A percentile compares a stretch with the other conserved stretches of the same genome.
phyloP scores from a whole-genome alignment of 2,113 vertebrate species.

The Dissostichus mawsoni region DNA sequence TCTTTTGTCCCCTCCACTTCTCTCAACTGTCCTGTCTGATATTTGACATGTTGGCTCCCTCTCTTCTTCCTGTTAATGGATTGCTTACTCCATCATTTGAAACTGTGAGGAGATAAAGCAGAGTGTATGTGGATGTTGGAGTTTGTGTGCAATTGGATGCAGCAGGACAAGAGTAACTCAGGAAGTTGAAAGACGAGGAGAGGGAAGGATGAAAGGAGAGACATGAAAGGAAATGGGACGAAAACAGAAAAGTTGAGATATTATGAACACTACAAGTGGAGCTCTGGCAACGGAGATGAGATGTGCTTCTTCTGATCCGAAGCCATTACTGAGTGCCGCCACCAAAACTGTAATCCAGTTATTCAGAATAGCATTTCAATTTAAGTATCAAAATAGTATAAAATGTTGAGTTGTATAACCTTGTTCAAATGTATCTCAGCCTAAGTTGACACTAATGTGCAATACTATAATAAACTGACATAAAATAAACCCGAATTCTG shows the following conservation, averaged over 20 bases:
- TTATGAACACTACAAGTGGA: constrained; percentile 57
- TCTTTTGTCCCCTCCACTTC: constrained; percentile 63
- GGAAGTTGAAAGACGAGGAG: constrained; percentile 66
- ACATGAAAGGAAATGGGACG: constrained; percentile 65
- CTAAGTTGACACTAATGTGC: constrained; percentile 4
- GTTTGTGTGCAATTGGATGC: constrained; percentile 67
- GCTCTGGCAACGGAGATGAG: constrained; percentile 61
- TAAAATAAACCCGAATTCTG: not conserved
- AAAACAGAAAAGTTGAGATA: constrained; percentile 70
- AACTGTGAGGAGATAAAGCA: constrained; percentile 38
- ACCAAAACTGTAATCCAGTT: constrained; percentile 53
- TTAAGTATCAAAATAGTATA: constrained; percentile 35
- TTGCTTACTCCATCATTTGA: constrained; percentile 65
- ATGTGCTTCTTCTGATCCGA: constrained; percentile 60
- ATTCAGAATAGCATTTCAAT: constrained; percentile 35
- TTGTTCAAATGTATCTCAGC: constrained; percentile 2
- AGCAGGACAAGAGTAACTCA: constrained; percentile 64
- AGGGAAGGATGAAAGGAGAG: constrained; percentile 65
- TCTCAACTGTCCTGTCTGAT: constrained; percentile 72
- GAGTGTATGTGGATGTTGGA: constrained; percentile 46
- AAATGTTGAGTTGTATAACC: constrained; percentile 9
- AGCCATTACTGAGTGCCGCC: constrained; percentile 52
- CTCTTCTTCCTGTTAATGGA: constrained; percentile 69
- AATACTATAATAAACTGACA: not conserved
- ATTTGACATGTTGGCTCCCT: constrained; percentile 69